These are phyloP conservation scores for Cephus pygmeus DNA, from an alignment of 2,888 invertebrate genomes.

Conservation along the genomic window DNA sequence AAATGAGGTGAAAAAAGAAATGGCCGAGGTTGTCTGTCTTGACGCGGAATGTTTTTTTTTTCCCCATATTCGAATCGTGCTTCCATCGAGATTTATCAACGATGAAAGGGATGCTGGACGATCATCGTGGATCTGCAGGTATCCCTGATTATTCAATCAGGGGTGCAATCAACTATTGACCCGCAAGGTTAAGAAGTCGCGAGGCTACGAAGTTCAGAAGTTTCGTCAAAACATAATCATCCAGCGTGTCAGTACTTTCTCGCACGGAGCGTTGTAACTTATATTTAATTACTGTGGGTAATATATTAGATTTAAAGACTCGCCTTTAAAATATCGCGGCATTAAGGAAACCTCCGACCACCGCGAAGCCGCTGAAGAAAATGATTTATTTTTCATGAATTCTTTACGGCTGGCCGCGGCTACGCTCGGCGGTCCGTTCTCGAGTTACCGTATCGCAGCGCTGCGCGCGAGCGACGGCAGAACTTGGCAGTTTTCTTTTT, in stretches of 20 bases:
- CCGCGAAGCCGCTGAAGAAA: constrained; percentile 37
- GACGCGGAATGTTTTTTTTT: neutral
- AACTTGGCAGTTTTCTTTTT: neutral
- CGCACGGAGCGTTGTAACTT: constrained; percentile 46
- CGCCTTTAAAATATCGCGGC: constrained; percentile 61
- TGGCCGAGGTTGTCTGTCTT: neutral
- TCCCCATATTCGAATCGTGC: no score
- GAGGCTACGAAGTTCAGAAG: neutral
- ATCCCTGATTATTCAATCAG: neutral
- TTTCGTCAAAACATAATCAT: constrained; percentile 22
- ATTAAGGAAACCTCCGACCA: constrained; percentile 54
- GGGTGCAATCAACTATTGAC: neutral
- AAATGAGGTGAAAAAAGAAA: neutral
- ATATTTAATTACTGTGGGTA: constrained; percentile 62
- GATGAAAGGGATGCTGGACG: neutral
- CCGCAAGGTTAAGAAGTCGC: neutral
- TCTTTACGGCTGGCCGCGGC: constrained; percentile 38
- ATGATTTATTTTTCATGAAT: constrained; percentile 60
- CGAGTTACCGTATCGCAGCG: constrained; percentile 5
- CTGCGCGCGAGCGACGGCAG: constrained; percentile 1
- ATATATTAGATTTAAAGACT: constrained; percentile 64
- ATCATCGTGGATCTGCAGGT: neutral
- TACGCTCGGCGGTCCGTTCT: constrained; percentile 15
- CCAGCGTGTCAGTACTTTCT: constrained; percentile 24
- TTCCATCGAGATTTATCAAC: no score